phyloP scores from a whole-genome alignment of 2,888 invertebrate species.

The Diabrotica balteata region DNA sequence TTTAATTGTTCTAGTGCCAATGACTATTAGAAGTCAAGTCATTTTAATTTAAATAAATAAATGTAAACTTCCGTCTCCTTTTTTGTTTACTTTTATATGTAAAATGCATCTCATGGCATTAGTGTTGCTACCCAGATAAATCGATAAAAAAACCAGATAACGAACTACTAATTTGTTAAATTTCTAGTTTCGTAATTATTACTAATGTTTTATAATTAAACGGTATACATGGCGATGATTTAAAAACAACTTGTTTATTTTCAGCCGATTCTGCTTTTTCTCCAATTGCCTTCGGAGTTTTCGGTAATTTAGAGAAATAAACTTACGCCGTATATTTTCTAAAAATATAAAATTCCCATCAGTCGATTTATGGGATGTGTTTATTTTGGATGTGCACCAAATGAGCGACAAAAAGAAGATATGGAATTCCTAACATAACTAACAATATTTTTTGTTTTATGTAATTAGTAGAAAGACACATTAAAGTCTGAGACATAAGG shows the following conservation, averaged over 20 bases:
- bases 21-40: too few species aligned
- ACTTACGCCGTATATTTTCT: slow-evolving; percentile 6
- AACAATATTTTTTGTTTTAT: slow-evolving; percentile 5
- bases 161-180: slow-evolving; percentile 4
- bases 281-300: background rate
- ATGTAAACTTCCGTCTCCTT: too few species aligned
- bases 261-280: slow-evolving; percentile 2
- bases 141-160: background rate
- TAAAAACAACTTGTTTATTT: slow-evolving; percentile 12
- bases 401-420: slow-evolving; percentile 11
- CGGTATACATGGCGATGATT: background rate
- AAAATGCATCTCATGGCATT: too few species aligned
- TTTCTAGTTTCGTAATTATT: slow-evolving; percentile 2
- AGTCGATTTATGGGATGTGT: slow-evolving; percentile 6
- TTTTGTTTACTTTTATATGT: too few species aligned
- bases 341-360: slow-evolving; percentile 21
- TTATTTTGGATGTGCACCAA: slow-evolving; percentile 4
- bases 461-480: background rate
- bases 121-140: too few species aligned
- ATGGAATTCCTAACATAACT: slow-evolving; percentile 19
- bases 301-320: slow-evolving; percentile 10
- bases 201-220: slow-evolving; percentile 5
- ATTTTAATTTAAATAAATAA: too few species aligned
- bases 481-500: too few species aligned
- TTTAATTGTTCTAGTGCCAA: too few species aligned